phyloP scores from a whole-genome alignment of 37 sponge, comb jelly and placozoan genomes.

The Agelas oroides region DNA sequence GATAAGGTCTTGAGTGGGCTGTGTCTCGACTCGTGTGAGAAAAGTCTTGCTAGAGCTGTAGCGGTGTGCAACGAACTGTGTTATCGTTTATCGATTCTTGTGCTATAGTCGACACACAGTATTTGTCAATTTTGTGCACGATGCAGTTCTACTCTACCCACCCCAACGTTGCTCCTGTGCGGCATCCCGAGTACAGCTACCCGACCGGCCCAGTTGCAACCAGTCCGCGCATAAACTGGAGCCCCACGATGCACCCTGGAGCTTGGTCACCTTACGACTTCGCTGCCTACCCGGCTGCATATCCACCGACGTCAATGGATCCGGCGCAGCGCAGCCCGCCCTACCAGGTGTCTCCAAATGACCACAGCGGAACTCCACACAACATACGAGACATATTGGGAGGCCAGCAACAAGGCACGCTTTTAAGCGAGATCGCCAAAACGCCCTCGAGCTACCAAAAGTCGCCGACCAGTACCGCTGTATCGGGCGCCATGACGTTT shows the following conservation, averaged over 20 bases:
- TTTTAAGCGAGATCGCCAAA: constrained; percentile 74
- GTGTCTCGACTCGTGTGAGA: too few species aligned
- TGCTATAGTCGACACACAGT: too few species aligned
- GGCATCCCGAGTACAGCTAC: constrained; percentile 26
- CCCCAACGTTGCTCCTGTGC: neutral
- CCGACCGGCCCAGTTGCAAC: neutral
- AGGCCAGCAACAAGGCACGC: constrained; percentile 41
- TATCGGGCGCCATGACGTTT: constrained; percentile 21
- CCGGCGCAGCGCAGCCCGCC: constrained; percentile 25
- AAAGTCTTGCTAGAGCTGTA: neutral
- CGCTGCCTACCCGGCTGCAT: constrained; percentile 26
- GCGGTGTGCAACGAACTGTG: neutral
- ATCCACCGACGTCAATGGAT: constrained; percentile 5
- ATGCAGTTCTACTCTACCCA: constrained; percentile 63
- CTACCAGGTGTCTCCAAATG: constrained; percentile 40
- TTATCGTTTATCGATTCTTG: neutral
- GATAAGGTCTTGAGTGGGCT: too few species aligned
- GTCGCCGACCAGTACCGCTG: constrained; percentile 69
- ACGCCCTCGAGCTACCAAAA: constrained; percentile 72
- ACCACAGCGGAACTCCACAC: constrained; percentile 50
- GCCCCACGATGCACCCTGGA: constrained; percentile 45
- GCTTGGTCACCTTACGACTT: constrained; percentile 59
- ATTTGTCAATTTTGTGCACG: neutral
- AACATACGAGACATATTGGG: constrained; percentile 79
- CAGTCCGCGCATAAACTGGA: constrained; percentile 58